phyloP scores from a whole-genome alignment of 1,140 invertebrate species.

The Drosophila malerkotliana region DNA sequence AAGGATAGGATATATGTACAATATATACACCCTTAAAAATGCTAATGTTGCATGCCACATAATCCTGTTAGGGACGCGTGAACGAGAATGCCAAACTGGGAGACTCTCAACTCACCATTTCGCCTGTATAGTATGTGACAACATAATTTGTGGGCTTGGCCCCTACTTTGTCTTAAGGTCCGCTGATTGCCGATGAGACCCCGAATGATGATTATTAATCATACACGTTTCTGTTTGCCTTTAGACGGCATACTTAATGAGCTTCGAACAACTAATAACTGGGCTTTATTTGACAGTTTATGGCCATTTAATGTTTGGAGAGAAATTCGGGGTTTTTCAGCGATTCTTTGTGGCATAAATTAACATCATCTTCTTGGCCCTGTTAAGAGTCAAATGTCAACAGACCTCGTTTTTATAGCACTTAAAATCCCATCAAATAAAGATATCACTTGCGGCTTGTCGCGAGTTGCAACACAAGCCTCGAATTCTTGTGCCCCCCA shows the following conservation, averaged over 20 bases:
- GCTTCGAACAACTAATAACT: slow-evolving; percentile 69
- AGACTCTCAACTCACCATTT: slow-evolving; percentile 34
- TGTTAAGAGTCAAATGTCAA: slow-evolving; percentile 61
- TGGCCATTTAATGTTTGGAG: slow-evolving; percentile 62
- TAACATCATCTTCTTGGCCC: slow-evolving; percentile 24
- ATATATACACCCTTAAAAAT: slow-evolving; percentile 29
- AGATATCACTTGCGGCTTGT: slow-evolving; percentile 39
- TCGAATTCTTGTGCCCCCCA: slow-evolving; percentile 17
- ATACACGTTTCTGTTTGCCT: slow-evolving; percentile 57
- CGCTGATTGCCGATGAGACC: slow-evolving; percentile 17
- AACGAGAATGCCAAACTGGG: slow-evolving; percentile 48
- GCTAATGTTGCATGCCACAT: slow-evolving; percentile 78
- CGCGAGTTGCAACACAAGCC: slow-evolving; percentile 58
- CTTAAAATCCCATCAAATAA: slow-evolving; percentile 65
- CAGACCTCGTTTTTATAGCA: slow-evolving; percentile 43
- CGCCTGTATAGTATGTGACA: slow-evolving; percentile 69
- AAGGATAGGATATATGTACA: slow-evolving; percentile 30
- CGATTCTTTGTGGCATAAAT: slow-evolving; percentile 22
- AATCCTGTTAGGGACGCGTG: slow-evolving; percentile 77
- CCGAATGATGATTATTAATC: slow-evolving; percentile 62
- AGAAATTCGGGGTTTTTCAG: slow-evolving; percentile 27
- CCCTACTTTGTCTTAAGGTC: slow-evolving; percentile 46
- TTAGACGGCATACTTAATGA: slow-evolving; percentile 70
- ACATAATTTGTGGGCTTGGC: slow-evolving; percentile 76
- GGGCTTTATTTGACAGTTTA: slow-evolving; percentile 76